phyloP scores from a whole-genome alignment of 2,888 invertebrate genomes.

The Lepidocyrtinus sp. region DNA sequence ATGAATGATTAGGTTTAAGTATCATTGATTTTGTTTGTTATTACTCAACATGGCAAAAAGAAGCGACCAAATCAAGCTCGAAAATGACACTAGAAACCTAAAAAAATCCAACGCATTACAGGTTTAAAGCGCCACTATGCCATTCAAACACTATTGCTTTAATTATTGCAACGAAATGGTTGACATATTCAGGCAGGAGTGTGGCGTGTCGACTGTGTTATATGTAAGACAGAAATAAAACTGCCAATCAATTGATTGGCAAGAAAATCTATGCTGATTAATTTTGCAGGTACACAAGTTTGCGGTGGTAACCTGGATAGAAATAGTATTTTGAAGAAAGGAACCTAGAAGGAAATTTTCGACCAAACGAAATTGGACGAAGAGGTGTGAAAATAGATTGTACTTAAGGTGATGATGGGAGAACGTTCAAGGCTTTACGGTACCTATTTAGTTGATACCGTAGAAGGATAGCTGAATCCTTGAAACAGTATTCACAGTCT shows the following conservation, averaged over 20 bases:
- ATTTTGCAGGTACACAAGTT: slow-evolving; percentile 56
- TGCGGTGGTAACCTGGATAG: no score
- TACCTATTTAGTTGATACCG: slow-evolving; percentile 8
- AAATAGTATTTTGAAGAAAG: slow-evolving; percentile 47
- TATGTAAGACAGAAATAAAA: slow-evolving; percentile 17
- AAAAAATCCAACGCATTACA: slow-evolving; percentile 22
- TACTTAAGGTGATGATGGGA: slow-evolving; percentile 90
- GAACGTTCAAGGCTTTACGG: slow-evolving; percentile 85
- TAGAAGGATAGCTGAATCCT: background rate
- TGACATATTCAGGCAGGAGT: slow-evolving; percentile 26
- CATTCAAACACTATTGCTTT: slow-evolving; percentile 56
- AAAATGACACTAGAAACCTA: slow-evolving; percentile 32
- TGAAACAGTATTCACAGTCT: background rate
- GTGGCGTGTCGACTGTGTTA: slow-evolving; percentile 45
- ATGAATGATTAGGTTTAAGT: background rate
- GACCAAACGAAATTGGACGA: slow-evolving; percentile 73
- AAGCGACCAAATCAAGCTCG: slow-evolving; percentile 30
- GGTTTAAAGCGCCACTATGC: slow-evolving; percentile 56
- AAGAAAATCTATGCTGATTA: background rate
- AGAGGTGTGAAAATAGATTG: slow-evolving; percentile 89
- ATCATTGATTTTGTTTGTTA: background rate
- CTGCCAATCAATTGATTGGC: background rate
- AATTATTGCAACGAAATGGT: slow-evolving; percentile 36
- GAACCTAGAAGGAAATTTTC: slow-evolving; percentile 56
- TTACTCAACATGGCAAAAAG: slow-evolving; percentile 38